Conservation (phyloP, 2,888 invertebrate species). For the Lacanobia oleracea region DNA sequence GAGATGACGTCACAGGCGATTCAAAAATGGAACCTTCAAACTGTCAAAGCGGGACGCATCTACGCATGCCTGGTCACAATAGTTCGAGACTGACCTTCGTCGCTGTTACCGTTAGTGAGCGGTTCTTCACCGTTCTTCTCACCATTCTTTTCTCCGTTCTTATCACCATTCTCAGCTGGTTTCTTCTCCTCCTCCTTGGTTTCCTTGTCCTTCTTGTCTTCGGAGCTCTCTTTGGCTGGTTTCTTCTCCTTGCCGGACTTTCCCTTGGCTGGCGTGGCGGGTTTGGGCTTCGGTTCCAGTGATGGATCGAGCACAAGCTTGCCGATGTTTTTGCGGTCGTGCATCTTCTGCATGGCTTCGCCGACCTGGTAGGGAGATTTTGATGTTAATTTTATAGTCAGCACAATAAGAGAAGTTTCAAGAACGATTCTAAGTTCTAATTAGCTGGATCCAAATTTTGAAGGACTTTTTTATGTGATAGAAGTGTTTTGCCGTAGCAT, state of each 20-base stretch:
- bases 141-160: slow-evolving; percentile 84
- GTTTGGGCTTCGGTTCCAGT: slow-evolving; percentile 94
- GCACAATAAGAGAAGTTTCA: neutral
- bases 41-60: slow-evolving; percentile 79
- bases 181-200: slow-evolving; percentile 90
- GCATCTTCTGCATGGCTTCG: slow-evolving; percentile 98
- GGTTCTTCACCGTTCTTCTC: slow-evolving; percentile 89
- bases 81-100: slow-evolving; percentile 89
- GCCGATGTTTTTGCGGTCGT: slow-evolving; percentile 97
- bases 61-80: slow-evolving; percentile 79
- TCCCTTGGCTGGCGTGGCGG: slow-evolving; percentile 94
- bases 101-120: slow-evolving; percentile 89
- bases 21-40: slow-evolving; percentile 54
- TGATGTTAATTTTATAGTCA: neutral
- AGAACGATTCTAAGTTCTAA: no score
- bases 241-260: slow-evolving; percentile 94
- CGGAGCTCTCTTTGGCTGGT: slow-evolving; percentile 91
- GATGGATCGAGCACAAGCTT: slow-evolving; percentile 96
- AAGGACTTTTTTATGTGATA: no score
- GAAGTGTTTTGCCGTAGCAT: no score
- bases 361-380: slow-evolving; percentile 90
- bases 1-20: slow-evolving; percentile 17
- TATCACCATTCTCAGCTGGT: slow-evolving; percentile 86
- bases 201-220: slow-evolving; percentile 92
- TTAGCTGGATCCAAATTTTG: no score